Percentiles rank a stretch among this genome's conserved stretches.
These are phyloP conservation scores for Illadopsis cleaveri DNA, from an alignment of 2,113 vertebrate genomes.

Conservation along the genomic window DNA sequence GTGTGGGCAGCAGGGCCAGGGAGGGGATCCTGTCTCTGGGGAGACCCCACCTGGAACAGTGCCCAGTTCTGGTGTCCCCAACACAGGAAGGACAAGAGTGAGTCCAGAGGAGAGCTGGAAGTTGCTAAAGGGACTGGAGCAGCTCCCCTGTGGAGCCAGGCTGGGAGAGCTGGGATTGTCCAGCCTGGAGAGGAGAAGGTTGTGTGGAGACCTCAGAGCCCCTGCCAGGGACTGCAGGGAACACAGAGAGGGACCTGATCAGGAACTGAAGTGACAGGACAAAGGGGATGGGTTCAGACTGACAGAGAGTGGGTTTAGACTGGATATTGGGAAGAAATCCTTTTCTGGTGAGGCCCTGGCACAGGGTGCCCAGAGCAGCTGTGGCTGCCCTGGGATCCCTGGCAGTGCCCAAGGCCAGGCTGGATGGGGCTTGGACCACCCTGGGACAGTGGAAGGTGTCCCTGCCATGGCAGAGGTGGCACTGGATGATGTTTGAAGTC, in stretches of 20 bases:
- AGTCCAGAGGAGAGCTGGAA: background rate
- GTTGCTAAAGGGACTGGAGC: background rate
- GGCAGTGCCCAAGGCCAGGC: background rate
- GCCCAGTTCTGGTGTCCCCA: background rate
- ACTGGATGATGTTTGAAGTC: background rate
- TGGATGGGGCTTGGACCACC: background rate
- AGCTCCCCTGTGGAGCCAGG: background rate
- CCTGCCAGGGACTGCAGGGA: background rate
- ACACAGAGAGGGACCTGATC: background rate
- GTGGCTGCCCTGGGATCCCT: background rate
- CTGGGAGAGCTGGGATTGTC: background rate
- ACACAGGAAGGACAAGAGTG: accelerated
- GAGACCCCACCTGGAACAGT: background rate
- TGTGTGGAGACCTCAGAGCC: background rate
- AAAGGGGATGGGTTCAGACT: background rate
- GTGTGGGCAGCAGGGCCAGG: background rate
- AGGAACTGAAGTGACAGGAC: background rate
- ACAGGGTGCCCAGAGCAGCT: background rate
- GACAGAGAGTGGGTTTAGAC: background rate
- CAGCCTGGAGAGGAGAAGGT: background rate
- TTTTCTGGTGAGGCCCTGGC: background rate
- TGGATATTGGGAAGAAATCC: background rate
- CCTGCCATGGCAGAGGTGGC: background rate
- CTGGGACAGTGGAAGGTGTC: background rate
- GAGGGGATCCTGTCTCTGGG: background rate